Percentiles rank a stretch among this genome's conserved stretches.
These are phyloP conservation scores for Anorthoa munda DNA, from an alignment of 2,888 invertebrate species.

Conservation along the genomic window DNA sequence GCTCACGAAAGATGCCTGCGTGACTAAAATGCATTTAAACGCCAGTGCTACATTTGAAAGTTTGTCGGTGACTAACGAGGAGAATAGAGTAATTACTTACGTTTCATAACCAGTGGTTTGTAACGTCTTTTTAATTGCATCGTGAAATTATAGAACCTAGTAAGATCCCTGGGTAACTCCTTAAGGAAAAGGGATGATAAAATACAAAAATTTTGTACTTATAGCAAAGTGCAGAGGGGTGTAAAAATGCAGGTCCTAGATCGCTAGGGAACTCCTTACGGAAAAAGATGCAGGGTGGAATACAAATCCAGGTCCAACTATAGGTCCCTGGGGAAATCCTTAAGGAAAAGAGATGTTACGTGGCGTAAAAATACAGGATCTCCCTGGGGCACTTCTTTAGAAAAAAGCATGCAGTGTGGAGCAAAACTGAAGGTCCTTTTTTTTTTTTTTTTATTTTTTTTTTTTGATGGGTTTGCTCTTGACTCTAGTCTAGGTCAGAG, in stretches of 20 bases:
- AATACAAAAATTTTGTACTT: no score
- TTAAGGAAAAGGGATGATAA: background rate
- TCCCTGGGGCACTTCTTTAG: conserved; percentile 13
- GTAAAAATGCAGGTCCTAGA: background rate
- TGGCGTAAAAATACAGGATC: background rate
- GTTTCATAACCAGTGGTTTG: background rate
- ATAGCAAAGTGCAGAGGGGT: background rate
- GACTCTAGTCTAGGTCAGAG: no score
- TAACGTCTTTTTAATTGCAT: background rate
- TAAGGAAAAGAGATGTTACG: background rate
- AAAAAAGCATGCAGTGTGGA: no score
- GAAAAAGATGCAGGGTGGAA: background rate
- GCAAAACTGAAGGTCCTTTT: no score
- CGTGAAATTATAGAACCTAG: background rate
- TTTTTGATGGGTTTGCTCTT: no score
- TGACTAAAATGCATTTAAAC: conserved; percentile 32
- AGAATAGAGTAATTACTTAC: background rate
- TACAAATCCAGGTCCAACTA: background rate
- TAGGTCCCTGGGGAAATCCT: background rate
- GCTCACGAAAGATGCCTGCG: conserved; percentile 26
- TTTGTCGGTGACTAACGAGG: conserved; percentile 18
- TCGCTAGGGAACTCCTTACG: background rate
- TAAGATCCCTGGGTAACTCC: conserved; percentile 3
- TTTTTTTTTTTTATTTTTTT: no score
- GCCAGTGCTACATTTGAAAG: conserved; percentile 23